phyloP scores from a whole-genome alignment of 2,113 vertebrate genomes.

The Ceyx melanurus region DNA sequence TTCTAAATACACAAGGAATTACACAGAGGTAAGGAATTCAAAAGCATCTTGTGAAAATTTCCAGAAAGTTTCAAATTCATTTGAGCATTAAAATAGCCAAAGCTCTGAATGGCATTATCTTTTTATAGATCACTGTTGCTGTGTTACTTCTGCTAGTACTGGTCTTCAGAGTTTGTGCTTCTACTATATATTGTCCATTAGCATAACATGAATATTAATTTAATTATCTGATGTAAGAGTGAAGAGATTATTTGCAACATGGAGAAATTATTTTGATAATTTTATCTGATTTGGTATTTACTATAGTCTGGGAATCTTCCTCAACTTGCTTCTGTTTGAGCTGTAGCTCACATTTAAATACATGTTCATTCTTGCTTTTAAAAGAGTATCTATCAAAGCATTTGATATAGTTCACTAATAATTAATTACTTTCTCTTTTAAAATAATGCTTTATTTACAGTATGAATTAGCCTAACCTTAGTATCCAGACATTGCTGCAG shows the following conservation, averaged over 20 bases:
- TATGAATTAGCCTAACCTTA: neutral
- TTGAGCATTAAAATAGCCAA: neutral
- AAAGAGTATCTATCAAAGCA: neutral
- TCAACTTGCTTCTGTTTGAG: constrained; percentile 3
- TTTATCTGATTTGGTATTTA: neutral
- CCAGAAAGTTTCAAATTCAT: neutral
- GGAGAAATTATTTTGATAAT: neutral
- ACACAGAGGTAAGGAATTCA: neutral
- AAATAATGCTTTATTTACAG: neutral
- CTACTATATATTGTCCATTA: neutral
- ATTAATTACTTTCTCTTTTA: neutral
- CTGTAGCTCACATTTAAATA: neutral
- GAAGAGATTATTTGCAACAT: neutral
- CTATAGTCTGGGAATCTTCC: neutral
- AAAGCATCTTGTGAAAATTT: neutral
- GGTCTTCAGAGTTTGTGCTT: neutral
- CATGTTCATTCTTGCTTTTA: neutral
- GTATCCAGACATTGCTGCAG: neutral
- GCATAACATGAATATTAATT: neutral
- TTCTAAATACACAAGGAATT: neutral
- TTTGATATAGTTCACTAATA: neutral
- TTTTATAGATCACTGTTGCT: neutral
- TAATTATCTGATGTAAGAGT: neutral
- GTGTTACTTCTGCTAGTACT: neutral
- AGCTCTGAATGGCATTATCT: neutral